These are phyloP conservation scores for Oedothorax gibbosus DNA, from an alignment of 1,140 invertebrate genomes.

Conservation along the genomic window DNA sequence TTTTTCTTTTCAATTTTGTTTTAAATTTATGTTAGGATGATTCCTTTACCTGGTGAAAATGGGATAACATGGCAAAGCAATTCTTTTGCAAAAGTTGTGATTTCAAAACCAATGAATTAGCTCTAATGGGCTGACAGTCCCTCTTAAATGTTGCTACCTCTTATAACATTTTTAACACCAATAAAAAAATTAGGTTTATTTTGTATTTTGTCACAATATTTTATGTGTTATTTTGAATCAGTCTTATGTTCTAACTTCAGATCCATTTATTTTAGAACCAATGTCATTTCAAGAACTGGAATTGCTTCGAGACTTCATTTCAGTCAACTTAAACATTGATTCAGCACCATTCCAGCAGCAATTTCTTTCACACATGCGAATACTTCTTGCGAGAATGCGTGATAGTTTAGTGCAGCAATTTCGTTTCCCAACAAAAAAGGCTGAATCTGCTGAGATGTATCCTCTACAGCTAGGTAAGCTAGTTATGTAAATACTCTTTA, in stretches of 20 bases:
- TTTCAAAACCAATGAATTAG: too few relatives aligned
- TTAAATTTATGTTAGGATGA: too few relatives aligned
- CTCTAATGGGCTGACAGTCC: too few relatives aligned
- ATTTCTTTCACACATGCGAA: slow-evolving; percentile 28
- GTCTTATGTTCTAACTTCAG: not conserved
- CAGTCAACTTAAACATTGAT: slow-evolving; percentile 47
- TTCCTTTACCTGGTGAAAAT: too few relatives aligned
- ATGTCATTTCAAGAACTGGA: not conserved
- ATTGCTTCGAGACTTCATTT: slow-evolving; percentile 18
- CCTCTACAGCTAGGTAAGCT: not conserved
- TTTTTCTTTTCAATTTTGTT: too few relatives aligned
- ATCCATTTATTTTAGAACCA: slow-evolving; percentile 17
- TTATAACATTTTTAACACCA: not conserved
- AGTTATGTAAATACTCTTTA: too few relatives aligned
- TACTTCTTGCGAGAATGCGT: slow-evolving; percentile 33
- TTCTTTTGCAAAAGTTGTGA: too few relatives aligned
- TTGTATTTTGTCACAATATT: not conserved
- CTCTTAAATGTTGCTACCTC: not conserved
- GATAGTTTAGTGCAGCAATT: slow-evolving; percentile 43
- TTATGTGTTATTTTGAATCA: not conserved
- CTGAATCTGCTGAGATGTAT: not conserved
- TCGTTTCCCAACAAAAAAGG: not conserved
- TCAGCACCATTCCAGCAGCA: slow-evolving; percentile 40
- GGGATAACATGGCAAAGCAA: too few relatives aligned
- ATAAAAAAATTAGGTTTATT: not conserved